phyloP scores from a whole-genome alignment of 2,888 invertebrate species.

The Leptinotarsa haldemani region DNA sequence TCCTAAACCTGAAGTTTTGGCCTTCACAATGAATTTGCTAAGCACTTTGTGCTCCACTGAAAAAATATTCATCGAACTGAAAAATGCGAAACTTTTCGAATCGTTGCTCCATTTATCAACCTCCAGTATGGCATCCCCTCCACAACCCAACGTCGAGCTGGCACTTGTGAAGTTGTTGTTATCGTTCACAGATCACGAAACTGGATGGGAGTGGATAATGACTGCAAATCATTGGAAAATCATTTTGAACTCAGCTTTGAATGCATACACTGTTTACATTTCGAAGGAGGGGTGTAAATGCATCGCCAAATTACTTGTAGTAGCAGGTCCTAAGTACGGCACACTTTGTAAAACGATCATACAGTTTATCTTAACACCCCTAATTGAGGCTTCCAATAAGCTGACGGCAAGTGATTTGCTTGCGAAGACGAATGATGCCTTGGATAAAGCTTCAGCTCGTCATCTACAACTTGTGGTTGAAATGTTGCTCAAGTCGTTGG shows the following conservation, averaged over 20 bases:
- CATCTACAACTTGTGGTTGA: conserved; percentile 70
- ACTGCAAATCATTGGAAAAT: conserved; percentile 74
- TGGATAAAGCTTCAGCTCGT: conserved; percentile 70
- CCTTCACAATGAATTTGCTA: conserved; percentile 75
- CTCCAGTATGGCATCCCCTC: conserved; percentile 56
- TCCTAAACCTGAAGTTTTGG: conserved; percentile 53
- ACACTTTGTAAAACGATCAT: conserved; percentile 71
- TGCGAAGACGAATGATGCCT: conserved; percentile 66
- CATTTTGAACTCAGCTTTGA: conserved; percentile 73
- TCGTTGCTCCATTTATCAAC: conserved; percentile 54
- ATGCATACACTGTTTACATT: conserved; percentile 79
- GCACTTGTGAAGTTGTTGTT: conserved; percentile 75
- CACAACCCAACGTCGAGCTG: conserved; percentile 72
- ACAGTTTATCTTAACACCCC: conserved; percentile 69
- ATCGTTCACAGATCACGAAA: conserved; percentile 71
- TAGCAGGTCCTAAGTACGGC: conserved; percentile 68
- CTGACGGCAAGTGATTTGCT: conserved; percentile 41
- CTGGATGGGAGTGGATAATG: conserved; percentile 76
- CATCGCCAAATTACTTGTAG: conserved; percentile 71
- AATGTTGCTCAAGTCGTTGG: conserved; percentile 65
- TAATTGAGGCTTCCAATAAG: conserved; percentile 67
- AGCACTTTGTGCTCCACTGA: conserved; percentile 73
- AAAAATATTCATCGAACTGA: conserved; percentile 71
- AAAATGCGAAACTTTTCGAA: conserved; percentile 64
- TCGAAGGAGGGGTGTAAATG: conserved; percentile 76